Evolutionary conservation across 1,140 invertebrate species (phyloP).

Genomic region (Drosophila asahinai): DNA sequence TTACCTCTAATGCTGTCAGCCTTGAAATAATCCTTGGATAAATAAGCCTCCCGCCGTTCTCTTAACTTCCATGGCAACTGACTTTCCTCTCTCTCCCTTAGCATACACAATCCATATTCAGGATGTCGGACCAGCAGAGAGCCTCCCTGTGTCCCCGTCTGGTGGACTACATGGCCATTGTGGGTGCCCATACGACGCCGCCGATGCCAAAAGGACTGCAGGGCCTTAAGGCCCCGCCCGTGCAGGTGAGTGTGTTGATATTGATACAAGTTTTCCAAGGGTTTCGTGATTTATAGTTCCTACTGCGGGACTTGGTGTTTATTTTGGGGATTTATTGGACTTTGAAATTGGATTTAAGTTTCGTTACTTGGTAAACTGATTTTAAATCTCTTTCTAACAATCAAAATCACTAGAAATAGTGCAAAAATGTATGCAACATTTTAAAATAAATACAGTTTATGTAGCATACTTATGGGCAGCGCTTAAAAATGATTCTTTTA

Average conservation of each 20-base stretch:
- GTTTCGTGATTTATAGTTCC: not conserved
- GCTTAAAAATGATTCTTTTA: not conserved
- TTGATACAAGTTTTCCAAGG: not conserved
- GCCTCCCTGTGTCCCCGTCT: conserved; percentile 93
- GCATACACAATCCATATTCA: conserved; percentile 22
- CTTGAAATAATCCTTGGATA: conserved; percentile 25
- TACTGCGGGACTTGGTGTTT: too few relatives aligned
- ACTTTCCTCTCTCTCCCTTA: conserved; percentile 10
- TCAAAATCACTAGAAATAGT: too few relatives aligned
- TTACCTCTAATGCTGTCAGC: conserved; percentile 1
- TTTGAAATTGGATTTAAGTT: not conserved
- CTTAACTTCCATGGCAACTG: conserved; percentile 7
- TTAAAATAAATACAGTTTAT: too few relatives aligned
- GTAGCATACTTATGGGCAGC: too few relatives aligned
- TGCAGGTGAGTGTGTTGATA: conserved; percentile 87
- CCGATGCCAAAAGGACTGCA: conserved; percentile 87
- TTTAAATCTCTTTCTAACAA: too few relatives aligned
- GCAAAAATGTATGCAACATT: too few relatives aligned
- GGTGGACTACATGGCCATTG: conserved; percentile 98
- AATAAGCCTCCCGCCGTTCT: not conserved
- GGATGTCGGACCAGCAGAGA: conserved; percentile 87
- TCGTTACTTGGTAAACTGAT: too few relatives aligned
- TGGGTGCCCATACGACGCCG: conserved; percentile 92
- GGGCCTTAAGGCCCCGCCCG: conserved; percentile 88
- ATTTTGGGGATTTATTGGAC: not conserved